These are phyloP conservation scores for Herminia tarsipennalis DNA, from an alignment of 2,888 invertebrate genomes.

Conservation along the genomic window DNA sequence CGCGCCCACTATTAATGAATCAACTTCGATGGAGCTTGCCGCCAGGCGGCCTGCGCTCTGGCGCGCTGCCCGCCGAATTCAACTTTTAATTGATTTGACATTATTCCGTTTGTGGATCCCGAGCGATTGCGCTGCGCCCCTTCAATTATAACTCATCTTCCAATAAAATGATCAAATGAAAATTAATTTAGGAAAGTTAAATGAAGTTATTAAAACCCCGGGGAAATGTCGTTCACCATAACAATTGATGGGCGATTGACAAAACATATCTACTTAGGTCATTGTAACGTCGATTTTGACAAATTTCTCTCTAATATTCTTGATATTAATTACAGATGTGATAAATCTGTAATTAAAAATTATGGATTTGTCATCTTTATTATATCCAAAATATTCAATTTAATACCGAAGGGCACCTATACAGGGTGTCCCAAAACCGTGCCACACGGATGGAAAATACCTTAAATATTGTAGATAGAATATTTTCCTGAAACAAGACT, in stretches of 20 bases:
- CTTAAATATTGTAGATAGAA: too few species aligned
- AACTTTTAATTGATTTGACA: conserved; percentile 84
- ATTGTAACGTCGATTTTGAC: too few species aligned
- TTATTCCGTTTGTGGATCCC: conserved; percentile 79
- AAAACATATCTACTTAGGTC: conserved; percentile 22
- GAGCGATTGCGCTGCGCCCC: conserved; percentile 70
- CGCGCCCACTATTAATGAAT: conserved; percentile 74
- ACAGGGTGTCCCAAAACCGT: too few species aligned
- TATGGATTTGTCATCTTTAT: too few species aligned
- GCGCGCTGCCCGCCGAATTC: conserved; percentile 72
- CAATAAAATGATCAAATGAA: conserved; percentile 80
- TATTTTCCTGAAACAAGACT: too few species aligned
- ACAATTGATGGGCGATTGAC: conserved; percentile 41
- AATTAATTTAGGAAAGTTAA: conserved; percentile 80
- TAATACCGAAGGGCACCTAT: too few species aligned
- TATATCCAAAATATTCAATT: too few species aligned
- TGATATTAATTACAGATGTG: too few species aligned
- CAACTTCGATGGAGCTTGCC: conserved; percentile 65
- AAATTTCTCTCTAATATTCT: too few species aligned
- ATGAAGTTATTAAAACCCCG: conserved; percentile 69
- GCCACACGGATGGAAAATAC: too few species aligned
- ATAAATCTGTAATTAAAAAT: too few species aligned
- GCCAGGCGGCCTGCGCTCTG: conserved; percentile 67
- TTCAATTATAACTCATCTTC: conserved; percentile 79
- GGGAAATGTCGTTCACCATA: conserved; percentile 56